phyloP scores from a whole-genome alignment of 2,113 vertebrate genomes.

The Oreocharis arfaki region DNA sequence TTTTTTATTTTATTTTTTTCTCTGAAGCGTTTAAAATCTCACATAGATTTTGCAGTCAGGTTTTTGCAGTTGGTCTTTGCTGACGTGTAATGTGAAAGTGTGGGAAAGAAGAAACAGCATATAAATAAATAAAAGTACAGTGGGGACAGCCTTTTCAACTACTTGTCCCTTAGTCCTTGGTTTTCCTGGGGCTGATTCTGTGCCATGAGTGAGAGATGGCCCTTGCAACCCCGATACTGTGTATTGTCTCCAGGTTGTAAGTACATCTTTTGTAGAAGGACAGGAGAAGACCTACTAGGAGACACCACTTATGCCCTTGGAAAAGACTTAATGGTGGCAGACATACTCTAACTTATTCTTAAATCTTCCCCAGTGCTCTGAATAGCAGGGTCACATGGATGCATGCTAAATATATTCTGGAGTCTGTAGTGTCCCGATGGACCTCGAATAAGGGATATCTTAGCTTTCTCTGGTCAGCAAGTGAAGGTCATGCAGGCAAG shows the following conservation, averaged over 20 bases:
- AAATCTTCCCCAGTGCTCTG: background rate
- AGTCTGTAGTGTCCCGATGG: background rate
- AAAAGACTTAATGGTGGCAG: background rate
- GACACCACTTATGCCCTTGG: background rate
- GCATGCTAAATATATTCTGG: conserved; percentile 27
- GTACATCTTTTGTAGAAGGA: background rate
- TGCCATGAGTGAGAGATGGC: background rate
- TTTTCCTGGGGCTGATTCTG: background rate
- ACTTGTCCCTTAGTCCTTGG: background rate
- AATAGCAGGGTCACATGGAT: background rate
- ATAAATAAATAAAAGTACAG: background rate
- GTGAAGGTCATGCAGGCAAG: background rate
- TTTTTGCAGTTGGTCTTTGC: background rate
- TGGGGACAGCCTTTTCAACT: background rate
- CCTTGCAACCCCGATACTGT: background rate
- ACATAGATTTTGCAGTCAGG: background rate
- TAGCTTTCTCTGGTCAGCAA: background rate
- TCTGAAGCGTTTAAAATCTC: background rate
- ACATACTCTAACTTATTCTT: background rate
- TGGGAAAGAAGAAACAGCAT: background rate
- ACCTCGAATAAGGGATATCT: background rate
- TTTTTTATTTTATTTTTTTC: background rate
- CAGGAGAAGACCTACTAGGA: background rate
- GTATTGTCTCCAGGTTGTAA: background rate
- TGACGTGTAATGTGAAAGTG: background rate